Conservation (phyloP, 2,888 invertebrate species). For the Protophormia terraenovae region DNA sequence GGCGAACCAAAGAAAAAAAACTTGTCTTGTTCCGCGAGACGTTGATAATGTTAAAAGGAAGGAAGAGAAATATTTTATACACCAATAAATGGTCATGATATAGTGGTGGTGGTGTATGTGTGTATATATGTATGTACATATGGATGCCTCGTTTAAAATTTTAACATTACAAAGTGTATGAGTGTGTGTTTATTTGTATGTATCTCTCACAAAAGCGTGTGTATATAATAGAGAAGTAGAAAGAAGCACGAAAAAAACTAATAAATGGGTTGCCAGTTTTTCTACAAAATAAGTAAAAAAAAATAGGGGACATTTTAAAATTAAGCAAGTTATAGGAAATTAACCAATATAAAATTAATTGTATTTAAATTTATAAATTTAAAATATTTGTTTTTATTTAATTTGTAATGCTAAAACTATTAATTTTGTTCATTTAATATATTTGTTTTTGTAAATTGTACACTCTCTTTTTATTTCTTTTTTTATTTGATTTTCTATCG, state of each 20-base stretch:
- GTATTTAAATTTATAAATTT: no score
- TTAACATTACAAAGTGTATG: conserved; percentile 35
- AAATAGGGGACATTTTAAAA: conserved; percentile 4
- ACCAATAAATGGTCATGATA: conserved; percentile 67
- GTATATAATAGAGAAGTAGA: conserved; percentile 44
- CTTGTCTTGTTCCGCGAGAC: conserved; percentile 68
- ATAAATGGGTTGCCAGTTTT: conserved; percentile 54
- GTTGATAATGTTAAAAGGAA: conserved; percentile 71
- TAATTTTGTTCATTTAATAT: background rate
- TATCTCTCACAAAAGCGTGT: conserved; percentile 54
- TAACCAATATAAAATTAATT: no score
- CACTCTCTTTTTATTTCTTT: background rate
- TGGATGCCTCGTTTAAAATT: conserved; percentile 45
- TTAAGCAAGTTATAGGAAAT: background rate
- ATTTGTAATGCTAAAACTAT: no score
- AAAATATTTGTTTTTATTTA: no score
- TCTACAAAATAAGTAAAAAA: background rate
- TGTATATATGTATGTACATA: conserved; percentile 29
- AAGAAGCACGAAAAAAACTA: conserved; percentile 32
- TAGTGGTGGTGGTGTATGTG: conserved; percentile 58
- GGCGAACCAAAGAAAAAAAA: conserved; percentile 62
- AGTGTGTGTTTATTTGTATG: conserved; percentile 42
- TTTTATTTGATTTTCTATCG: background rate
- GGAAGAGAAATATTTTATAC: conserved; percentile 71
- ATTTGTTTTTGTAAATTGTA: background rate